phyloP scores from a whole-genome alignment of 2,113 vertebrate species.

The Nesogale talazaci region DNA sequence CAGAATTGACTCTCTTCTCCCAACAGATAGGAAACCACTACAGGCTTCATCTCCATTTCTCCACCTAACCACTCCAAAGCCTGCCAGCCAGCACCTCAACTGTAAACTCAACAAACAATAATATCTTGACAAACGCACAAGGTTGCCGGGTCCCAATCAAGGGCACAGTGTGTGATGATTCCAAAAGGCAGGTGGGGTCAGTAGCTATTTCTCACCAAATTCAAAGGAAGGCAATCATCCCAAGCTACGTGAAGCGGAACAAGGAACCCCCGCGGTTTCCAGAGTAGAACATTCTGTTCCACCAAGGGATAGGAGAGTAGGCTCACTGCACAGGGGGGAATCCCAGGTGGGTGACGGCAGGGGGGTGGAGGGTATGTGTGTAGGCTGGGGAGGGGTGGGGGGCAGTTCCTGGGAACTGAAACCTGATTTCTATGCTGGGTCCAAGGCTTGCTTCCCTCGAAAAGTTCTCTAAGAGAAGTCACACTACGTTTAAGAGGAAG shows the following conservation, averaged over 20 bases:
- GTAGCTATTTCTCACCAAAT: constrained; percentile 54
- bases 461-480: not conserved
- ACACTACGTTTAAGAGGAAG: not conserved
- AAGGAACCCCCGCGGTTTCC: constrained; percentile 68
- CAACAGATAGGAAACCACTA: constrained; percentile 56
- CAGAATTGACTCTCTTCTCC: constrained; percentile 18
- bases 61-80: constrained; percentile 23
- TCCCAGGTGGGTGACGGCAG: no score
- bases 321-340: constrained; percentile 41
- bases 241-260: constrained; percentile 70
- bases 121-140: constrained; percentile 40
- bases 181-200: constrained; percentile 40
- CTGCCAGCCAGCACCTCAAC: not conserved
- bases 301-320: constrained; percentile 50
- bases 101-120: not conserved
- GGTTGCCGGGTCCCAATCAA: constrained; percentile 19
- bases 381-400: no score
- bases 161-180: not conserved
- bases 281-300: constrained; percentile 51
- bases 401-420: constrained; percentile 57
- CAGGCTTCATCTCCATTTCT: constrained; percentile 57
- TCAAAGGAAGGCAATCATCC: constrained; percentile 68
- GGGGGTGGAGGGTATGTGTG: no score
- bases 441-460: constrained; percentile 50
- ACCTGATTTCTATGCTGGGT: constrained; percentile 40